Base-by-base conservation (phyloP, 2,113 vertebrate species). In the Struthidea cinerea region DNA sequence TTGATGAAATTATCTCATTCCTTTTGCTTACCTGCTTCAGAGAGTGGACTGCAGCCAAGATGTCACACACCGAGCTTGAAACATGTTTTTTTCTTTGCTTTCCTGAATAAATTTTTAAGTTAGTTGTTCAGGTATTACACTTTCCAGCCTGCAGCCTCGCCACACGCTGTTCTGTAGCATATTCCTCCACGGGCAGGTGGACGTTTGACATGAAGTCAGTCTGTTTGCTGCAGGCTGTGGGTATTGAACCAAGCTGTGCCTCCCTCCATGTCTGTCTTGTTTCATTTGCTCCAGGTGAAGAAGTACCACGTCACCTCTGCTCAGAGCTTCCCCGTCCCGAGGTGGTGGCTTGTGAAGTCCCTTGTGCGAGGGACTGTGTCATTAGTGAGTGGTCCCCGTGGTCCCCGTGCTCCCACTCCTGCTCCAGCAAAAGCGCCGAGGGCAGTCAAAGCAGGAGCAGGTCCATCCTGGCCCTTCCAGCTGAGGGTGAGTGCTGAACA, bases 361-460 rank as follows among this genome's bases (percentile, higher is more conserved):
- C 98, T 4, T 99, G 99, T 94, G 96, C 98, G 5, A 97, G 96
- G 81, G 99, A 99, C 87, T 99, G 99, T 68, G 98, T 99, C 47
- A 78, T 99, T 33, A 98, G 98, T 1, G 96, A 98, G 77, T 99
- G 99, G 99, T 98, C 98, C 6, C 57, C 65, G 4, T 99, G 99
- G 99, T 99, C 99, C 9, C 44, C 97, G 2, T 99, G 99, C 94
- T 99, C 99, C 59, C 99, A 98, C 83, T 99, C 99, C 61, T 99
- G 99, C 89, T 98, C 98, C 87, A 98, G 96, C 89, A 99, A 98
- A 93, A 99, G 95, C 6, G 92, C 98, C 3, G 99, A 99, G 87
- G 99, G 99, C 35, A 98, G 95, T 63, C 99, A 99, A 68, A 99
- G 98, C 94, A 98, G 99, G 81, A 98, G 97, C 39, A 98, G 99